phyloP scores from a whole-genome alignment of 2,797 vertebrate species.

The Kryptopterus vitreolus region DNA sequence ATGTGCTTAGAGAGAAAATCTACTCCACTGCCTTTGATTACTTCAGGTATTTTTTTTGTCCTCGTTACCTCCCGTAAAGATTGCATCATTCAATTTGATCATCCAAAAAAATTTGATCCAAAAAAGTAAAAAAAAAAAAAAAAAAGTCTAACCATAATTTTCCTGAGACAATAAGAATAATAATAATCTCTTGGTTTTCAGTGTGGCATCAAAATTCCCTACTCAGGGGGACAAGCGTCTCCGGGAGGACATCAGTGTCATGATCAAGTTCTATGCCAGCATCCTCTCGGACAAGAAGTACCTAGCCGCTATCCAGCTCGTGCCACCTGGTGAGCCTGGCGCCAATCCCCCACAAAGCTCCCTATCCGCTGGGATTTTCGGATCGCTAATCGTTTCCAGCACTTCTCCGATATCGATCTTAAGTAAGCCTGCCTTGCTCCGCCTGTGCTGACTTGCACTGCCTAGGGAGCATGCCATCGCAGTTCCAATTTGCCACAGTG shows the following conservation, averaged over 20 bases:
- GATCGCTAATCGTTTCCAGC: slow-evolving; percentile 84
- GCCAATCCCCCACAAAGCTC: slow-evolving; percentile 75
- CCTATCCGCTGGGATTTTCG: slow-evolving; percentile 79
- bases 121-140: too few species aligned
- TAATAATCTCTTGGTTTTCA: slow-evolving; percentile 60
- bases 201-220: slow-evolving; percentile 88
- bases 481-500: slow-evolving; percentile 66
- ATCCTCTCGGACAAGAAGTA: slow-evolving; percentile 99
- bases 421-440: slow-evolving; percentile 76
- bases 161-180: too few species aligned
- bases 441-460: slow-evolving; percentile 55
- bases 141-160: too few species aligned
- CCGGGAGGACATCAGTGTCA: slow-evolving; percentile 92
- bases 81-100: too few species aligned
- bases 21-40: slow-evolving; percentile 97
- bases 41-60: slow-evolving; percentile 82
- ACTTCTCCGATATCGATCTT: slow-evolving; percentile 79
- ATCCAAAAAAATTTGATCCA: too few species aligned
- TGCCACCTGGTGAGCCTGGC: slow-evolving; percentile 88
- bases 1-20: slow-evolving; percentile 94
- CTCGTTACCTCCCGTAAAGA: too few species aligned
- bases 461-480: slow-evolving; percentile 68
- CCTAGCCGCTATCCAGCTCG: slow-evolving; percentile 89
- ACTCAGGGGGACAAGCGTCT: slow-evolving; percentile 91
- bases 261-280: slow-evolving; percentile 95